phyloP scores from a whole-genome alignment of 2,113 vertebrate species.

The Saccopteryx leptura region DNA sequence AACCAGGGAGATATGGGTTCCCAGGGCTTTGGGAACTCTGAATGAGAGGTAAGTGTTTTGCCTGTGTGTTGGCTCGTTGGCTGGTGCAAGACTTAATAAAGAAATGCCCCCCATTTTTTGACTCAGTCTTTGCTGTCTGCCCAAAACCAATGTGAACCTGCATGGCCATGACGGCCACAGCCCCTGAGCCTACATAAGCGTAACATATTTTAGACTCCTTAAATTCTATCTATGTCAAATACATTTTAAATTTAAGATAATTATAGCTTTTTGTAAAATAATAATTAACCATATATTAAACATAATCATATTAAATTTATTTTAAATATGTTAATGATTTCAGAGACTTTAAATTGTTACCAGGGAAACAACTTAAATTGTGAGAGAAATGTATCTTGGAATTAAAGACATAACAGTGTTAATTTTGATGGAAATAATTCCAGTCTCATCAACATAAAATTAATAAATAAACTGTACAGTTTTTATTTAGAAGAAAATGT shows the following conservation, averaged over 20 bases:
- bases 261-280: not conserved
- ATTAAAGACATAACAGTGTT: not conserved
- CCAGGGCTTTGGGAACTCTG: no score
- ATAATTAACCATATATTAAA: not conserved
- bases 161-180: no score
- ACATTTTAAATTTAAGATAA: not conserved
- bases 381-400: not conserved
- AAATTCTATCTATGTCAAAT: not conserved
- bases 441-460: not conserved
- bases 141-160: no score
- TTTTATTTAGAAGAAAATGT: not conserved
- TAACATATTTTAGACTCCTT: not conserved
- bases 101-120: no score
- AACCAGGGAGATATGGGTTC: no score
- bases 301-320: not conserved
- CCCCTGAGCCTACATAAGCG: no score
- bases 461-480: not conserved
- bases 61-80: no score
- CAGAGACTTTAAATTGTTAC: constrained; percentile 34
- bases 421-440: not conserved
- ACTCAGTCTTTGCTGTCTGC: no score
- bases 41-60: no score
- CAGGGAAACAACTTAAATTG: not conserved
- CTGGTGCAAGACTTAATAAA: no score
- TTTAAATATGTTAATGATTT: constrained; percentile 21